Percentiles rank a stretch among this genome's conserved stretches.
Conservation (phyloP, 2,797 vertebrate genomes). For the Halcyon leucocephala region DNA sequence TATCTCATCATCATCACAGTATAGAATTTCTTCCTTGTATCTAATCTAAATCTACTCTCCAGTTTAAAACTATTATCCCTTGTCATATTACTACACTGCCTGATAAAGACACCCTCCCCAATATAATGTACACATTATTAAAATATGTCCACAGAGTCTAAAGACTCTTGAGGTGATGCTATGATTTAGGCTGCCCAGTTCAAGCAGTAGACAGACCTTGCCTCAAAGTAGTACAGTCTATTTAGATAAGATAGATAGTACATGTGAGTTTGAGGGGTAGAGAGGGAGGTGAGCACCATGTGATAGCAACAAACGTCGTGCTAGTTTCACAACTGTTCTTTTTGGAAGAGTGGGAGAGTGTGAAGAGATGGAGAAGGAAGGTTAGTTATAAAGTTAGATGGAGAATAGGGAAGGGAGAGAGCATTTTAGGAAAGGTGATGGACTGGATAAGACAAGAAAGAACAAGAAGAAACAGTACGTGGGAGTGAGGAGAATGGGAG, state of each 20-base stretch:
- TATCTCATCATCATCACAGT: background rate
- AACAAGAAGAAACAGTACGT: background rate
- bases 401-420: background rate
- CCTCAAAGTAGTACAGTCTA: background rate
- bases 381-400: background rate
- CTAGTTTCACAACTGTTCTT: background rate
- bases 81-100: background rate
- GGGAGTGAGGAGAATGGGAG: background rate
- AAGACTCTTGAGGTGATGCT: background rate
- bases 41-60: background rate
- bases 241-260: background rate
- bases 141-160: background rate
- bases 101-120: background rate
- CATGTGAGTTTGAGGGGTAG: background rate
- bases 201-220: background rate
- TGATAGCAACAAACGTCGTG: background rate
- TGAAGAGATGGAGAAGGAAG: background rate
- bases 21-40: background rate
- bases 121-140: background rate
- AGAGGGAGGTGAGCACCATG: background rate
- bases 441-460: background rate
- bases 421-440: background rate
- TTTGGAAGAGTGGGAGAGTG: conserved; percentile 14
- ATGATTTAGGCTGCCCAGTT: background rate
- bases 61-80: background rate